Percentiles rank a stretch among this genome's conserved stretches.
Conservation (phyloP, 2,113 vertebrate species). For the Austrofundulus limnaeus region DNA sequence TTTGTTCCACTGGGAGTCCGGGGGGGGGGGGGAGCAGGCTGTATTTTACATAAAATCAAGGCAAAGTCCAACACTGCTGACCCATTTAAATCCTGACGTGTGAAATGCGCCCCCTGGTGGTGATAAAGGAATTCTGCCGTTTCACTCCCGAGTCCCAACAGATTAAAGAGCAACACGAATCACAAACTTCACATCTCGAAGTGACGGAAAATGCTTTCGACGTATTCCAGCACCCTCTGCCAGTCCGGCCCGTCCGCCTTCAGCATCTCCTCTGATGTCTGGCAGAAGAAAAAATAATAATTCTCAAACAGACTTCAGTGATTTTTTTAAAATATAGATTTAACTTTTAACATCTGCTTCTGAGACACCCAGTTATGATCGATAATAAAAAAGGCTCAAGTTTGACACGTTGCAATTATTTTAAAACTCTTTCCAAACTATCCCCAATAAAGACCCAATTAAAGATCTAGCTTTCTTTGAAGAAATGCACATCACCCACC, state of each 20-base stretch:
- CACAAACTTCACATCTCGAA: constrained; percentile 75
- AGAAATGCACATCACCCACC: no score
- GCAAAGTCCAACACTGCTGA: constrained; percentile 9
- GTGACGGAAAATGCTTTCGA: constrained; percentile 79
- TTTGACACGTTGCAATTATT: no score
- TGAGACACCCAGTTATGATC: no score
- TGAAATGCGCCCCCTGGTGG: constrained; percentile 17
- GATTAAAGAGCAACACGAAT: not conserved
- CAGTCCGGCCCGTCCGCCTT: constrained; percentile 75
- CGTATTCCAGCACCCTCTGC: constrained; percentile 78
- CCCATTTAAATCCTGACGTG: not conserved
- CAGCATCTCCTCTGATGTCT: constrained; percentile 78
- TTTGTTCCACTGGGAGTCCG: not conserved
- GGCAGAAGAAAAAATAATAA: not conserved
- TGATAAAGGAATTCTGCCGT: not conserved
- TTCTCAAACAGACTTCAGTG: no score
- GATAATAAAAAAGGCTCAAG: no score
- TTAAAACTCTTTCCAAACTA: no score
- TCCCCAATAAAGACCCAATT: no score
- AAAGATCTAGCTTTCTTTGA: no score
- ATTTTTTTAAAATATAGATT: no score
- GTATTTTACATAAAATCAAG: not conserved
- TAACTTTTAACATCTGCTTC: no score
- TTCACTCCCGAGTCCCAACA: constrained; percentile 3
- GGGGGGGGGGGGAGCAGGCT: not conserved